These are phyloP conservation scores for Manis crassicaudata DNA, from an alignment of 2,797 vertebrate species.

Conservation along the genomic window DNA sequence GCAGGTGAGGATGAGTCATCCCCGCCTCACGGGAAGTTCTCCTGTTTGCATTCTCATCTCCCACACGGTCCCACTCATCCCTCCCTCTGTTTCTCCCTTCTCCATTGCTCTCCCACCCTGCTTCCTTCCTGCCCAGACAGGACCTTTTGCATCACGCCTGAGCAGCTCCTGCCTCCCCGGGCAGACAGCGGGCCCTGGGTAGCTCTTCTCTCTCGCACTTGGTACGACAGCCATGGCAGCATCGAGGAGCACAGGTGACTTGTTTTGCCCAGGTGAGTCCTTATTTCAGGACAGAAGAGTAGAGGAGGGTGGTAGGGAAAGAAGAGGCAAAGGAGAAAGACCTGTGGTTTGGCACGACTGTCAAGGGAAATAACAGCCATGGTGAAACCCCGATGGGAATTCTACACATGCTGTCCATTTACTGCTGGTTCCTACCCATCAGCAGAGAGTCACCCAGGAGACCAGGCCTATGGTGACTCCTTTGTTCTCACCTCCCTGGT, in stretches of 20 bases:
- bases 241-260: background rate
- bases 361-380: background rate
- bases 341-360: background rate
- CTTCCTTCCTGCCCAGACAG: background rate
- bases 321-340: background rate
- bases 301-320: background rate
- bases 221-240: background rate
- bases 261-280: background rate
- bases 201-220: background rate
- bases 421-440: background rate
- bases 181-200: background rate
- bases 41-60: conserved; percentile 26
- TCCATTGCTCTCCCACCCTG: background rate
- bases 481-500: background rate
- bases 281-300: background rate
- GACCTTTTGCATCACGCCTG: background rate
- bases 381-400: background rate
- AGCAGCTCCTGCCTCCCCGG: background rate
- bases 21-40: background rate
- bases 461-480: fast-evolving
- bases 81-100: background rate
- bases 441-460: background rate
- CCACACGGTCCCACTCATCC: background rate
- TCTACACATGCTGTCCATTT: background rate
- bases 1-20: conserved; percentile 47